A percentile compares a stretch with the other conserved stretches of the same genome.
These are phyloP conservation scores for Zaprionus ghesquierei DNA, from an alignment of 1,140 invertebrate genomes.

Conservation along the genomic window DNA sequence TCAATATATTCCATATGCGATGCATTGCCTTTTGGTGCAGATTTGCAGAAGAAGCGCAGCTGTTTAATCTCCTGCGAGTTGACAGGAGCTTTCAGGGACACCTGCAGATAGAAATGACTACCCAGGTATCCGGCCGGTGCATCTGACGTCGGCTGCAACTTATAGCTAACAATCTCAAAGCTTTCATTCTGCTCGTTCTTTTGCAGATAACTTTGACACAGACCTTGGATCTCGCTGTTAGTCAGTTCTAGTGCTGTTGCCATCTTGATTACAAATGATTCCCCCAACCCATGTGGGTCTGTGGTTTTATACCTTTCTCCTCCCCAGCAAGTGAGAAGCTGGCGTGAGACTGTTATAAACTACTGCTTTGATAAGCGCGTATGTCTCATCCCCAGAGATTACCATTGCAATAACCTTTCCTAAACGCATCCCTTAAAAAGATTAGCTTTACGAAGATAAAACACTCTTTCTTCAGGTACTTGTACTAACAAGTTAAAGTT, in stretches of 20 bases:
- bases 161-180: slow-evolving; percentile 64
- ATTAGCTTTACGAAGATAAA: not conserved
- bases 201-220: slow-evolving; percentile 82
- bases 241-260: slow-evolving; percentile 83
- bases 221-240: slow-evolving; percentile 82
- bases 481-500: too few relatives aligned
- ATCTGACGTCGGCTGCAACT: slow-evolving; percentile 60
- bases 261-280: slow-evolving; percentile 58
- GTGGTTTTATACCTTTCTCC: slow-evolving; percentile 37
- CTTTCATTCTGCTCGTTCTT: slow-evolving; percentile 57
- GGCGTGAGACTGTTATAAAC: slow-evolving; percentile 36
- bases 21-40: slow-evolving; percentile 81
- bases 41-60: slow-evolving; percentile 84
- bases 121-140: slow-evolving; percentile 84
- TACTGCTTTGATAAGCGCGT: slow-evolving; percentile 25
- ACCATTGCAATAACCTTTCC: not conserved
- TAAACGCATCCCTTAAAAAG: not conserved
- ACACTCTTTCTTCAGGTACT: slow-evolving; percentile 1
- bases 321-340: not conserved
- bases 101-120: slow-evolving; percentile 80
- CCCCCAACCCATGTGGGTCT: not conserved
- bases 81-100: slow-evolving; percentile 40
- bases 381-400: not conserved
- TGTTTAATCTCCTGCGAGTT: slow-evolving; percentile 36
- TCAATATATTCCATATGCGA: slow-evolving; percentile 82